phyloP scores from a whole-genome alignment of 2,888 invertebrate species.

The Meghimatium bilineatum region DNA sequence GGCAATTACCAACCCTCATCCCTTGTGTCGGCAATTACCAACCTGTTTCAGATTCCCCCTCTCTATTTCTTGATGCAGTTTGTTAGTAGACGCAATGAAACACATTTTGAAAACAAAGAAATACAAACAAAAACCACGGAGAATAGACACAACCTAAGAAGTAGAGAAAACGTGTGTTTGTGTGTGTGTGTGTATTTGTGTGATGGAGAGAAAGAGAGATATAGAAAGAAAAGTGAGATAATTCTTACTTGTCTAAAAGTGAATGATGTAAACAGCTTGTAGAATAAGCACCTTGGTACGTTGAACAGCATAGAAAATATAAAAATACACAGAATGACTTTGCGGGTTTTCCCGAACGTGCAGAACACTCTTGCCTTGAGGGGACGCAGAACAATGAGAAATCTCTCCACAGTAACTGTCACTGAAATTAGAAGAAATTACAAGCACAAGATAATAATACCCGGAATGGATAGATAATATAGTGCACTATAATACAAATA shows the following conservation, averaged over 20 bases:
- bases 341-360: constrained; percentile 52
- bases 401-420: constrained; percentile 50
- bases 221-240: neutral
- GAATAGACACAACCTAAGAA: neutral
- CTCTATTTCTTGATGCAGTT: too few relatives aligned
- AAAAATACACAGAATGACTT: constrained; percentile 51
- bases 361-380: constrained; percentile 54
- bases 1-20: too few relatives aligned
- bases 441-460: neutral
- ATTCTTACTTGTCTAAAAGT: neutral
- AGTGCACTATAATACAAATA: neutral
- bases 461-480: neutral
- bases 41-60: too few relatives aligned
- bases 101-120: too few relatives aligned
- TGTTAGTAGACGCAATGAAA: too few relatives aligned
- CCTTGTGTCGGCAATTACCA: too few relatives aligned
- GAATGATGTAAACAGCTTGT: constrained; percentile 41
- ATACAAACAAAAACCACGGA: neutral
- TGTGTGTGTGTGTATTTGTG: neutral
- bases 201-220: neutral
- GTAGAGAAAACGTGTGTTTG: neutral
- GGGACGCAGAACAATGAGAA: constrained; percentile 53
- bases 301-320: constrained; percentile 55
- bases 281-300: constrained; percentile 54
- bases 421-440: constrained; percentile 18